These are phyloP conservation scores for Lordiphosa mommai DNA, from an alignment of 1,140 invertebrate genomes.

Conservation along the genomic window DNA sequence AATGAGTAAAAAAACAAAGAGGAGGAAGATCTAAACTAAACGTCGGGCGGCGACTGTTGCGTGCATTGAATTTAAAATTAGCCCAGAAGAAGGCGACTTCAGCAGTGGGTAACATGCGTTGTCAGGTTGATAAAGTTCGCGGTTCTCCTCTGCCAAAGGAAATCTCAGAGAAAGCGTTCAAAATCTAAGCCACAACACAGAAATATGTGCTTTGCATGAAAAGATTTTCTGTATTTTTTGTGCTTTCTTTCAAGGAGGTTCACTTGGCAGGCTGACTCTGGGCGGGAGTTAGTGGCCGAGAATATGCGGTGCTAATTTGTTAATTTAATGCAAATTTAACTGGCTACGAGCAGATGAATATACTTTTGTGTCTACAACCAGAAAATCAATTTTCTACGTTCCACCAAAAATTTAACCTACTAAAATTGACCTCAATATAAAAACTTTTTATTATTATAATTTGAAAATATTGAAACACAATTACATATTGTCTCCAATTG, in stretches of 20 bases:
- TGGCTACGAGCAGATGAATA: neutral
- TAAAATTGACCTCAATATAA: neutral
- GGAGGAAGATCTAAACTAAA: slow-evolving; percentile 50
- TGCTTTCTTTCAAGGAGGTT: no score
- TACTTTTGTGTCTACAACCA: neutral
- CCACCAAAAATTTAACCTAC: no score
- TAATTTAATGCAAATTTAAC: slow-evolving; percentile 36
- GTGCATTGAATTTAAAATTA: slow-evolving; percentile 75
- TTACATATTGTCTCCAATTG: no score
- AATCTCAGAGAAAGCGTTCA: slow-evolving; percentile 40
- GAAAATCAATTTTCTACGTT: no score
- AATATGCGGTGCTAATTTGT: slow-evolving; percentile 31
- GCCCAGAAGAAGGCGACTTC: slow-evolving; percentile 8
- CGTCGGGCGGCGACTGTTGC: slow-evolving; percentile 60
- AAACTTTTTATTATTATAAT: neutral
- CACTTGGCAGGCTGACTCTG: no score
- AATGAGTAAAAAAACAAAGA: slow-evolving; percentile 16
- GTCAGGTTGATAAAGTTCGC: slow-evolving; percentile 45
- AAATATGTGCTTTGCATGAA: slow-evolving; percentile 39
- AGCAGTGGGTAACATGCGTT: neutral
- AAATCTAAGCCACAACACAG: slow-evolving; percentile 30
- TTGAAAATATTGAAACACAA: no score
- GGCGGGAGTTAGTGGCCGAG: neutral
- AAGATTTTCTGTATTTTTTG: neutral
- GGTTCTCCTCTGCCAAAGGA: slow-evolving; percentile 1